Evolutionary conservation across 2,797 vertebrate species (phyloP), one percentile per base, ranked within the genome.

Genomic region (Macrochelys suwanniensis): DNA sequence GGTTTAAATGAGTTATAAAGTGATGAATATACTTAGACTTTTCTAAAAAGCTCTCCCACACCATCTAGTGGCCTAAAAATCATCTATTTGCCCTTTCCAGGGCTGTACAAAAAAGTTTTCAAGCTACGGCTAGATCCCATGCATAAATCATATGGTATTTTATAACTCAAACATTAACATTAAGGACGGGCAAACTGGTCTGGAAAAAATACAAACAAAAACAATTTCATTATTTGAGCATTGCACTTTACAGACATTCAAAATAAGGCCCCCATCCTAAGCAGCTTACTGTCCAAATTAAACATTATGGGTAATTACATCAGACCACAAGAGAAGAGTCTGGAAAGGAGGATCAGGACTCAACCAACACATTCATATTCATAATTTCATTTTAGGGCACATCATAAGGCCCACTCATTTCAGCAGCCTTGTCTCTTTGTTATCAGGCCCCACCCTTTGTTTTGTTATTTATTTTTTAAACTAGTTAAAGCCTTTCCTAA

Each of bases 1-100:
- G 54, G 19, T 8, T 1, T 4, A 85, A 85, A 16, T 33, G 12
- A 42, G 16, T 80, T 21, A 74, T 19, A 2, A 26, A 68, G 49
- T 74, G 84, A 37, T 37, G 45, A 50, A 4, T 15, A 83, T 47
- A 47, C 51, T 50, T 71, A 26, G 76, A 56, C 83, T 89, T 15
- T 80, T 79, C 85, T 37, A 10, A 92, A 2, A 11, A 93, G 97
- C 97, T 95, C 98, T 94, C 88, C 94, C 97, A 97, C 94, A 76
- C 98, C 98, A 97, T 92, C 98, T 98, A 97, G 98, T 89, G 97
- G 98, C 83, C 68, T 61, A 9, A 37, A 26, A 37, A 37, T 68
- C 17, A 68, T 37, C 65, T 68, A n/a, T 87, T 23, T 71, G 21
- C 51, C 71, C 77, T 92, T 47, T 87, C 85, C 82, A 91, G 82